Evolutionary conservation across 2,797 vertebrate genomes (phyloP).

Genomic region (Onychomys leucogaster): DNA sequence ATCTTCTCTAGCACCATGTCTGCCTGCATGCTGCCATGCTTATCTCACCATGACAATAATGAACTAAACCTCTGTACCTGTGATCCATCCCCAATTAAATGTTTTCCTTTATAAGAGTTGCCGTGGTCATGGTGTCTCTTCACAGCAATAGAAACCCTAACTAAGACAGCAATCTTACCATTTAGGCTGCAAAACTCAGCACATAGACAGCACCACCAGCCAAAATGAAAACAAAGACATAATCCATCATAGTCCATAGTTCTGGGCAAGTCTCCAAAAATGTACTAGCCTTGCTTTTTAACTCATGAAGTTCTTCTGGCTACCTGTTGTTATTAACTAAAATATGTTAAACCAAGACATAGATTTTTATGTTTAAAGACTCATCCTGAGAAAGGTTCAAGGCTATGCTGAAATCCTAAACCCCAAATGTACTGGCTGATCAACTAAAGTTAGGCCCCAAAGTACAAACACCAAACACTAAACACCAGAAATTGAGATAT

Average conservation of each 20-base stretch:
- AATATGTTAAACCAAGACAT: not conserved
- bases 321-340: not conserved
- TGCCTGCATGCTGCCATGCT: not conserved
- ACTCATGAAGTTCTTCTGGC: not conserved
- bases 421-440: not conserved
- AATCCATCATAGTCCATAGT: not conserved
- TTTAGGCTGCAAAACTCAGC: not conserved
- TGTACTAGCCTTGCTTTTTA: not conserved
- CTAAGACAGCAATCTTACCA: not conserved
- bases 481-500: not conserved
- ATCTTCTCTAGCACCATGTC: not conserved
- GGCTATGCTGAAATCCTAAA: not conserved
- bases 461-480: not conserved
- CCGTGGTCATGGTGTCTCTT: not conserved
- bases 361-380: not conserved
- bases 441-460: not conserved
- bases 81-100: not conserved
- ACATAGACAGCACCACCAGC: not conserved
- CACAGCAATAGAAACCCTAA: not conserved
- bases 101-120: not conserved
- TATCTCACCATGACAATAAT: not conserved
- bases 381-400: not conserved
- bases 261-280: not conserved
- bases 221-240: not conserved
- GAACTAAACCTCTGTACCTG: not conserved